Base-by-base conservation (phyloP, 1,140 invertebrate species). In the Seison nebaliae region DNA sequence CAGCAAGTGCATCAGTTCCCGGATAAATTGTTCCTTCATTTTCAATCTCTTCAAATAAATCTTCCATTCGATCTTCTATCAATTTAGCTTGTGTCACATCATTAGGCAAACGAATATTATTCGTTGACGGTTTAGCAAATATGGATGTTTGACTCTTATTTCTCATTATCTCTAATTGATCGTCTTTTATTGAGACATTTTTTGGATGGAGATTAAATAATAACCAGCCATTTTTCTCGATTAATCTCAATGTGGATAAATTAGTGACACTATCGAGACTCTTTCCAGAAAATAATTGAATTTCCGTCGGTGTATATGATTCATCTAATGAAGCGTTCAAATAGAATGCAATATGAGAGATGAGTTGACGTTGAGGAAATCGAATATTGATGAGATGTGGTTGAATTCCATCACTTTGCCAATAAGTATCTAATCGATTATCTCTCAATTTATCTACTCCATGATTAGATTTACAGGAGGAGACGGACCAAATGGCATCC, bases 241-340 rank as follows among this genome's bases (percentile, higher is more conserved):
- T 72, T 12, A 96, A 57, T 51, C 91, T 81, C 45, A 88, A 71
- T 5, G 84, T 72, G 67, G 93, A 81, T 24, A 93, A 69, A 60
- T 93, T 84, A 59, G 83, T 76, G n/a, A 94, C 63, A 63, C 94
- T 86, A 60, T 91, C 91, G 47, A 93, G 88, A 59, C 88, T 76
- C 31, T 76, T 88, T 5, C 86, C 86, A 28, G 78, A 77, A 47
- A 83, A 62, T 40, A 94, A 74, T 2, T 81, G 88, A 45, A 94
- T 80, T 53, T 80, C 11, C 30, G 24, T 30, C 1, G 88, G 88
- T 2, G 88, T 96, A 49, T 98, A 98, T 54, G 83, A 91, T 62
- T 98, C 88, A 64, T 98, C 88, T 11, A 86, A 55, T 58, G 93
- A 94, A 53, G 80, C 94, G 59, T 98, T 84, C 1, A 81, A 81